Conservation (phyloP, 1,140 invertebrate genomes). For the Batillaria attramentaria region DNA sequence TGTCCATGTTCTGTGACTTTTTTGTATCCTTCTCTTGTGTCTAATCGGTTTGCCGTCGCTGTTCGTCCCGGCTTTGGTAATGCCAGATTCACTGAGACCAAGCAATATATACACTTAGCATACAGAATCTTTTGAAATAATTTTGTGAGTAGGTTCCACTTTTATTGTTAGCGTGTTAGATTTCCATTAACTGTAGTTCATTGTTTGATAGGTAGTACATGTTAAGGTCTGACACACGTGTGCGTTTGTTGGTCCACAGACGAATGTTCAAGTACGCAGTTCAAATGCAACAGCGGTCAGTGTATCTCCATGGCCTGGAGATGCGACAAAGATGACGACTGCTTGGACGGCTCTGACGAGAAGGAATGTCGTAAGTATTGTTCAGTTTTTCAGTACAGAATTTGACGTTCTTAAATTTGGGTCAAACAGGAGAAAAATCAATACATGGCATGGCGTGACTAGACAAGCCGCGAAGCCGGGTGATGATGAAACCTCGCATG, state of each 20-base stretch:
- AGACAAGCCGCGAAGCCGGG: no score
- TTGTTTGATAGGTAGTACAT: not conserved
- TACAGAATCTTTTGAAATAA: not conserved
- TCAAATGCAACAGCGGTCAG: conserved; percentile 93
- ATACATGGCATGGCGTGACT: not conserved
- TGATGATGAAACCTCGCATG: conserved; percentile 1
- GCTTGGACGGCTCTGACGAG: conserved; percentile 82
- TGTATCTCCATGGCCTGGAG: conserved; percentile 97
- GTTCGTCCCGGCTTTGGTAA: no score
- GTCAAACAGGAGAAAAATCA: not conserved
- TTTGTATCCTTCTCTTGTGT: no score
- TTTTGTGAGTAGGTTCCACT: not conserved
- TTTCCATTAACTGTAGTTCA: not conserved
- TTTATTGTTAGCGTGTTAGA: not conserved
- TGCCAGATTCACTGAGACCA: no score
- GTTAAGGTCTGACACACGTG: not conserved
- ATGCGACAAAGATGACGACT: conserved; percentile 98
- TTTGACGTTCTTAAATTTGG: not conserved
- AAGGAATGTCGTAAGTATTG: conserved; percentile 40
- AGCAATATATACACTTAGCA: no score
- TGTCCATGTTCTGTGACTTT: no score
- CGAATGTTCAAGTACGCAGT: conserved; percentile 72
- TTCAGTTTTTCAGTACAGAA: no score
- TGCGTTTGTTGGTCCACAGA: conserved; percentile 50
- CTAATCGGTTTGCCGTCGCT: no score